phyloP scores from a whole-genome alignment of 2,888 invertebrate genomes.

The Erebia ligea region DNA sequence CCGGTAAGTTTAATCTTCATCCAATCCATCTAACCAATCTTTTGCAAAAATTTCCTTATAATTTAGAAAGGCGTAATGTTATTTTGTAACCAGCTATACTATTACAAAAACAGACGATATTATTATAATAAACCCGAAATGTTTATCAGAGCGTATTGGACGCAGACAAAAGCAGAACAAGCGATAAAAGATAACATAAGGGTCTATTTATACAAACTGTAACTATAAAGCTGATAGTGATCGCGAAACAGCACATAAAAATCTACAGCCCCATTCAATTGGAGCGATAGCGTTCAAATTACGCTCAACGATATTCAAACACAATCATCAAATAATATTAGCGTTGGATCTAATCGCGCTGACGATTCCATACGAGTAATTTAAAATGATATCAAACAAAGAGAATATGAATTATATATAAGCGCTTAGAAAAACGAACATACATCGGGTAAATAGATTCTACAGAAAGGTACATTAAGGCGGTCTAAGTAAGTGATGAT shows the following conservation, averaged over 20 bases:
- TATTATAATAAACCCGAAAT: conserved; percentile 42
- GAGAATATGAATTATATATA: too few species aligned
- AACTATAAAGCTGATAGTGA: conserved; percentile 60
- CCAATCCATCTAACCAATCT: background rate
- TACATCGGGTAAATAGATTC: too few species aligned
- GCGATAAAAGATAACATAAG: conserved; percentile 59
- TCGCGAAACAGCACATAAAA: conserved; percentile 63
- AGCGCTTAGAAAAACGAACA: too few species aligned
- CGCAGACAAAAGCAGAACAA: conserved; percentile 46
- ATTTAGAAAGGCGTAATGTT: background rate
- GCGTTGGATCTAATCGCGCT: conserved; percentile 50
- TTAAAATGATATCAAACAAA: background rate
- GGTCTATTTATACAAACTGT: conserved; percentile 59
- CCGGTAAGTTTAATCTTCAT: too few species aligned
- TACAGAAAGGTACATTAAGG: too few species aligned
- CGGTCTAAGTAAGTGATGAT: too few species aligned
- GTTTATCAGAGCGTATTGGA: conserved; percentile 38
- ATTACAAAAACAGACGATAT: conserved; percentile 28
- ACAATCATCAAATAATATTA: conserved; percentile 52
- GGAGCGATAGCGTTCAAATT: conserved; percentile 55
- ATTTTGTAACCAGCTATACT: background rate
- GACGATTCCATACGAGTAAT: conserved; percentile 41
- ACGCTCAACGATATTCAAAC: conserved; percentile 45
- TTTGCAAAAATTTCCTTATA: background rate
- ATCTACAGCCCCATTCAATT: conserved; percentile 58